A percentile compares a stretch with the other conserved stretches of the same genome.
phyloP scores from a whole-genome alignment of 1,140 invertebrate species.

The Adoxophyes honmai region DNA sequence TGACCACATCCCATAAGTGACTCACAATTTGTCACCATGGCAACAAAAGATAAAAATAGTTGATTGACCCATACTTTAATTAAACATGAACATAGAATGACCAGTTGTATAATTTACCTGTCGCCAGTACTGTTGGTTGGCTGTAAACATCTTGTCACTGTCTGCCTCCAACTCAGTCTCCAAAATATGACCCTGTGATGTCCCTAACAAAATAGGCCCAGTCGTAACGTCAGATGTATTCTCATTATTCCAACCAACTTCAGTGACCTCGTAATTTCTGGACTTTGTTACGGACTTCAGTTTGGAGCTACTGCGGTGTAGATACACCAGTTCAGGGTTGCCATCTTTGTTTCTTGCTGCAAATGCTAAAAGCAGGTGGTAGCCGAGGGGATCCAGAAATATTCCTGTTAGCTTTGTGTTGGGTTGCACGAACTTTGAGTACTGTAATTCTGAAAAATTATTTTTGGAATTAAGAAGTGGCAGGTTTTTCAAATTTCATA shows the following conservation, averaged over 20 bases:
- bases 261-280: constrained; percentile 91
- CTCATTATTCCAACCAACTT: constrained; percentile 92
- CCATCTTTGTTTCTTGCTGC: constrained; percentile 80
- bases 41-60: too few relatives aligned
- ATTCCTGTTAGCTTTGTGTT: constrained; percentile 83
- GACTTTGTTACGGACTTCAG: constrained; percentile 80
- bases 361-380: constrained; percentile 89
- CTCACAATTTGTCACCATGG: too few relatives aligned
- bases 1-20: too few relatives aligned
- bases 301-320: constrained; percentile 79
- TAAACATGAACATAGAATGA: too few relatives aligned
- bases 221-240: constrained; percentile 84
- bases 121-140: constrained; percentile 91
- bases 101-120: constrained; percentile 80
- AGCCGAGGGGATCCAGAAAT: constrained; percentile 92
- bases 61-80: too few relatives aligned
- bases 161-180: constrained; percentile 91
- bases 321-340: constrained; percentile 87
- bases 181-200: constrained; percentile 93
- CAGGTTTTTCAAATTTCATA: too few relatives aligned
- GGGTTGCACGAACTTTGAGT: constrained; percentile 79
- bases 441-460: constrained; percentile 56
- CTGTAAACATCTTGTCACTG: constrained; percentile 88
- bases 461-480: too few relatives aligned
- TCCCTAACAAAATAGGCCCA: constrained; percentile 92